phyloP scores from a whole-genome alignment of 2,888 invertebrate species.

The Lasioglossum marginatum region DNA sequence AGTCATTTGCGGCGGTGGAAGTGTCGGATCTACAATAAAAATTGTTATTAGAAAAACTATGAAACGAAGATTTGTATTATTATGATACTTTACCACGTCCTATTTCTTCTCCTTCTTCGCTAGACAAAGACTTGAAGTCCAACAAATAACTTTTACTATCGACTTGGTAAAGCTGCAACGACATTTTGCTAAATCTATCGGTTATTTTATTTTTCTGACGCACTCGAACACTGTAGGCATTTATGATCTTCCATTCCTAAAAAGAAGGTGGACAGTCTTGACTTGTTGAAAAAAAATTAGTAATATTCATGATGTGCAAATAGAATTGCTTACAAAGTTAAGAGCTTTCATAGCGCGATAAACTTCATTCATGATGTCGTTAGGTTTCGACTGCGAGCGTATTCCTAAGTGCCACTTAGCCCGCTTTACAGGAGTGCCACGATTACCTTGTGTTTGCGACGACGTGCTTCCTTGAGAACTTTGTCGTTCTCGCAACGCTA shows the following conservation, averaged over 20 bases:
- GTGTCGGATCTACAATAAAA: slow-evolving; percentile 76
- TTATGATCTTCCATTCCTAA: slow-evolving; percentile 99
- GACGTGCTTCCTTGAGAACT: slow-evolving; percentile 77
- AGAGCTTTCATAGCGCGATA: slow-evolving; percentile 99
- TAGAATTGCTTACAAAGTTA: slow-evolving; percentile 89
- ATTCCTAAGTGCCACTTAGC: slow-evolving; percentile 99
- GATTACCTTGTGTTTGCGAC: slow-evolving; percentile 80
- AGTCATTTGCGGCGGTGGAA: slow-evolving; percentile 80
- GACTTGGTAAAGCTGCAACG: slow-evolving; percentile 99
- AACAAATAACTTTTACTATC: slow-evolving; percentile 98
- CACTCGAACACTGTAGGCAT: slow-evolving; percentile 98
- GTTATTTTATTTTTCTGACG: slow-evolving; percentile 94
- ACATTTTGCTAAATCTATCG: slow-evolving; percentile 97
- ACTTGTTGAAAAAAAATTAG: background rate
- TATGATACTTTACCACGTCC: slow-evolving; percentile 75
- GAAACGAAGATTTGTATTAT: background rate
- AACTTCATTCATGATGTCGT: slow-evolving; percentile 99
- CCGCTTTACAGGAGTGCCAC: slow-evolving; percentile 93
- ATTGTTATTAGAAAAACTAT: background rate
- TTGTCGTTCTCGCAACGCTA: slow-evolving; percentile 85
- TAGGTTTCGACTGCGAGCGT: slow-evolving; percentile 98
- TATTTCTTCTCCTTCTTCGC: slow-evolving; percentile 88
- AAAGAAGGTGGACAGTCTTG: slow-evolving; percentile 43
- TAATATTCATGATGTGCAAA: background rate
- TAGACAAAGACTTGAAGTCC: slow-evolving; percentile 98